Base-by-base conservation (phyloP, 2,113 vertebrate genomes). In the Puntigrus tetrazona region DNA sequence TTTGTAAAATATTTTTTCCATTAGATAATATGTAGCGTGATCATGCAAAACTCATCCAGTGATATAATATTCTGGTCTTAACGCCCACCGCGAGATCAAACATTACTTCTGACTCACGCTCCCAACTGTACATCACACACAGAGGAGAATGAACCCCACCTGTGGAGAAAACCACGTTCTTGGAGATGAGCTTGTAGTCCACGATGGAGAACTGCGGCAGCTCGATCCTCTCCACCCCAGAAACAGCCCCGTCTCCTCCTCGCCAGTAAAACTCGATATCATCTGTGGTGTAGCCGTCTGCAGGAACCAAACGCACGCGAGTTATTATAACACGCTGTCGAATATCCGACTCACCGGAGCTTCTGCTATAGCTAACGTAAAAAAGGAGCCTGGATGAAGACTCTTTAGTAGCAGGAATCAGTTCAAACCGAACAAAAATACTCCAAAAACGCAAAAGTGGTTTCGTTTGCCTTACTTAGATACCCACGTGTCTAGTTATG, bases 251-350 rank as follows among this genome's bases (percentile, higher is more conserved):
- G 18, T 97, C 95, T 88, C 96, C 98, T 2, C 97, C 97, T 81
- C 97, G 94, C 98, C 98, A 99, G 92, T 99, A 99, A 94, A 99
- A 99, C 88, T 99, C 97, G 61, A 99, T 99, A 91, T 99, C 98
- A 73, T 99, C 98, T 27, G 98, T 99, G 78, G 98, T 99, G 82
- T 99, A 99, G 88, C 98, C 98, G 91, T 99, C 98, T 99, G 92
- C 87, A 93, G 8, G 70, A 25, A 2, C 31, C 22, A 59, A 47
- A 45, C 43, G 67, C 57, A 83, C 75, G 88, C 70, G 80, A n/a
- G 57, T 86, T 43, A n/a, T n/a, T n/a, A n/a, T n/a, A n/a, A n/a
- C n/a, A n/a, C n/a, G n/a, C n/a, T n/a, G n/a, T n/a, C n/a, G n/a
- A n/a, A n/a, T n/a, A n/a, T n/a, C n/a, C n/a, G n/a, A n/a, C n/a